These are phyloP conservation scores for Drosophila hydei DNA, from an alignment of 1,140 invertebrate species.

Conservation along the genomic window DNA sequence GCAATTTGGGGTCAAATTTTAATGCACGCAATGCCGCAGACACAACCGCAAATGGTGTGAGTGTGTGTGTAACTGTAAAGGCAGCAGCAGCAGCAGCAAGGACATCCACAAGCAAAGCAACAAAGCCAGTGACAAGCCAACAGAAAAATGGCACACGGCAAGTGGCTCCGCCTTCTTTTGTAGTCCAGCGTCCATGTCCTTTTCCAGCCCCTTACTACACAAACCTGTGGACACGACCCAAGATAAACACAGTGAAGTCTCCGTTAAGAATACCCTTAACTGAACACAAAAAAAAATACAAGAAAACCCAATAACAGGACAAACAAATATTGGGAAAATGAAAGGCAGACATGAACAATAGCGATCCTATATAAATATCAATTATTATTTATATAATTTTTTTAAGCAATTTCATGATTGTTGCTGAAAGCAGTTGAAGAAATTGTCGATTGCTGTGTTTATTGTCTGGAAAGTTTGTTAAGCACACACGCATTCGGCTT, in stretches of 20 bases:
- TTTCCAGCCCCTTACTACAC: constrained; percentile 9
- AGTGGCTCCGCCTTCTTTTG: constrained; percentile 17
- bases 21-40: constrained; percentile 58
- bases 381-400: too few species aligned
- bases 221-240: constrained; percentile 24
- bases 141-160: constrained; percentile 40
- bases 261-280: constrained; percentile 5
- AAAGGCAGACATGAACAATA: neutral
- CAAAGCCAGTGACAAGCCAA: neutral
- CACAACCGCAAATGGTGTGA: constrained; percentile 48
- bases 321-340: neutral
- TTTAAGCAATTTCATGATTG: too few species aligned
- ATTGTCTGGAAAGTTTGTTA: too few species aligned
- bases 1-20: constrained; percentile 49
- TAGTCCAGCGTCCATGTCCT: constrained; percentile 6
- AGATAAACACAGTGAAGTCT: constrained; percentile 32
- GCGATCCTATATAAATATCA: too few species aligned
- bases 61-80: constrained; percentile 30
- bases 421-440: too few species aligned
- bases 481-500: too few species aligned
- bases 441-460: too few species aligned
- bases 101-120: constrained; percentile 14
- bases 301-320: neutral
- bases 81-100: constrained; percentile 22
- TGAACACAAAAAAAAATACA: too few species aligned